These are phyloP conservation scores for Thereva nobilitata DNA, from an alignment of 2,888 invertebrate species.

Conservation along the genomic window DNA sequence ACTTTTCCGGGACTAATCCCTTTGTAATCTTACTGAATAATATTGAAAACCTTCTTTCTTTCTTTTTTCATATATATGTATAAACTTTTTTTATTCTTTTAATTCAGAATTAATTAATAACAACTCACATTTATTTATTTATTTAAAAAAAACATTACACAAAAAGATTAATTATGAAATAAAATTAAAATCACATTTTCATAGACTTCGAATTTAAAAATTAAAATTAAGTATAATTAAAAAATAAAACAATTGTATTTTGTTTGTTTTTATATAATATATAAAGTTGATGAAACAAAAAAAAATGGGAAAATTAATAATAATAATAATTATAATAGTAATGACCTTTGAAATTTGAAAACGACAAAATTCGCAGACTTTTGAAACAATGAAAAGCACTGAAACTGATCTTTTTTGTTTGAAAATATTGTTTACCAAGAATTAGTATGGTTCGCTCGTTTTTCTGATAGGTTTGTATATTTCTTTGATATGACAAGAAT, in stretches of 20 bases:
- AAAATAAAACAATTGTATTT: not conserved
- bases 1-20: too few relatives aligned
- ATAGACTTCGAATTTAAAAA: conserved; percentile 37
- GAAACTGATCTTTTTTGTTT: too few relatives aligned
- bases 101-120: conserved; percentile 21
- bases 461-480: too few relatives aligned
- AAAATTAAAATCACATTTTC: conserved; percentile 42
- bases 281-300: too few relatives aligned
- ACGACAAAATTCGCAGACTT: conserved; percentile 27
- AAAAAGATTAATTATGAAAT: conserved; percentile 3
- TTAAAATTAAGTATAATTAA: conserved; percentile 15
- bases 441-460: too few relatives aligned
- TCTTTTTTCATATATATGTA: not conserved
- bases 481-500: too few relatives aligned
- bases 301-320: not conserved
- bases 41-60: not conserved
- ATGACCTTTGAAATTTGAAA: conserved; percentile 16
- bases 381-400: conserved; percentile 19
- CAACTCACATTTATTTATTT: too few relatives aligned
- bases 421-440: too few relatives aligned
- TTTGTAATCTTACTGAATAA: too few relatives aligned
- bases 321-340: conserved; percentile 21
- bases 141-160: too few relatives aligned
- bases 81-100: conserved; percentile 8
- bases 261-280: too few relatives aligned